Conservation (phyloP, 2,888 invertebrate genomes). For the Arctia plantaginis region DNA sequence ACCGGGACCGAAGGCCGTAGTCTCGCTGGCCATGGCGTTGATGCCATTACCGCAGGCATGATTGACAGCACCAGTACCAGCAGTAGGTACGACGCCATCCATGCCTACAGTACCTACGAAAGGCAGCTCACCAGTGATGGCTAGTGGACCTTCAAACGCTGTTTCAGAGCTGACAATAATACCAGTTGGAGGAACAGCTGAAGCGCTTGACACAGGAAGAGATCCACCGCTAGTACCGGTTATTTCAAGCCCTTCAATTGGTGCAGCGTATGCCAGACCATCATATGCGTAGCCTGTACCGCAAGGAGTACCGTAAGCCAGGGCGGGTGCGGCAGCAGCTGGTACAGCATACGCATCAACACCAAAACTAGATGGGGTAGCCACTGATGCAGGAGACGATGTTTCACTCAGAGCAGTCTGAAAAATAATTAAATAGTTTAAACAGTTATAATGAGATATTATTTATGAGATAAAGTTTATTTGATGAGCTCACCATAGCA, state of each 20-base stretch:
- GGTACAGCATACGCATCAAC: not conserved
- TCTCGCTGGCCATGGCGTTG: constrained; percentile 20
- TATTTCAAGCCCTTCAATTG: constrained; percentile 11
- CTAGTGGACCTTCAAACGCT: constrained; percentile 49
- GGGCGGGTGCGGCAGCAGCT: not conserved
- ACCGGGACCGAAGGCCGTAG: constrained; percentile 2
- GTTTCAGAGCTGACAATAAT: constrained; percentile 59
- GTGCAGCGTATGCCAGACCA: not conserved
- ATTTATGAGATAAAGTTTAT: not conserved
- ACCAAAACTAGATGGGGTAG: not conserved
- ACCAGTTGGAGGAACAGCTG: constrained; percentile 53
- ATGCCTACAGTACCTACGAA: constrained; percentile 57
- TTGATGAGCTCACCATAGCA: constrained; percentile 33
- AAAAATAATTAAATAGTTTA: not conserved
- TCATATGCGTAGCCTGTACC: constrained; percentile 1
- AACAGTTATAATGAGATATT: not conserved
- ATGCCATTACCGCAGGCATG: constrained; percentile 54
- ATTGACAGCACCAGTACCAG: constrained; percentile 51
- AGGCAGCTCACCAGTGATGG: constrained; percentile 56
- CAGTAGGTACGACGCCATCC: constrained; percentile 54
- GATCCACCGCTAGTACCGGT: constrained; percentile 51
- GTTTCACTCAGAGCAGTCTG: constrained; percentile 11
- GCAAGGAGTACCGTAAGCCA: constrained; percentile 1
- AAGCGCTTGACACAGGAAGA: constrained; percentile 50
- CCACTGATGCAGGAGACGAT: constrained; percentile 5